Percentiles rank a stretch among this genome's conserved stretches.
These are phyloP conservation scores for Eupithecia exiguata DNA, from an alignment of 2,888 invertebrate species.

Conservation along the genomic window DNA sequence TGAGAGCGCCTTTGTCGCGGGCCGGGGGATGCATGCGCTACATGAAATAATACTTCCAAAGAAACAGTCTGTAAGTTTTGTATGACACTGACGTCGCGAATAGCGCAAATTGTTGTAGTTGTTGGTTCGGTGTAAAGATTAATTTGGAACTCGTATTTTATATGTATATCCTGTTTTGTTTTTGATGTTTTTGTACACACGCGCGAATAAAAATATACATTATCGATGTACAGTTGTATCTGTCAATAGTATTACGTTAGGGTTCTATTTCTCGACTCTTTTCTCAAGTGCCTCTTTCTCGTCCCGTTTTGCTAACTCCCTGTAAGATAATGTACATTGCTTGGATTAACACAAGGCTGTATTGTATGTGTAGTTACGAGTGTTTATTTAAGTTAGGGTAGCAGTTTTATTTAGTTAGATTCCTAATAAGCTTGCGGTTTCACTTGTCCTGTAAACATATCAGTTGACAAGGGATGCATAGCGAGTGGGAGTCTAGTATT, in stretches of 20 bases:
- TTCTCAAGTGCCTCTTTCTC: conserved; percentile 79
- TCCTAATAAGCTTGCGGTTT: conserved; percentile 13
- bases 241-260: conserved; percentile 63
- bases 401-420: conserved; percentile 40
- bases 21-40: conserved; percentile 40
- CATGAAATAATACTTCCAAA: conserved; percentile 76
- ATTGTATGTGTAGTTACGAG: conserved; percentile 57
- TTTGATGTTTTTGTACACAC: conserved; percentile 55
- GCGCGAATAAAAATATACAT: conserved; percentile 50
- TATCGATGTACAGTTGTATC: conserved; percentile 64
- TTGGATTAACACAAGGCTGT: conserved; percentile 73
- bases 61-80: conserved; percentile 70
- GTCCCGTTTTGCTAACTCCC: conserved; percentile 68
- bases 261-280: conserved; percentile 62
- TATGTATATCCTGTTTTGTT: conserved; percentile 73
- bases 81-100: conserved; percentile 59
- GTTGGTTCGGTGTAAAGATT: conserved; percentile 64
- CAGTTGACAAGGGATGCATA: not conserved
- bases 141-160: conserved; percentile 59
- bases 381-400: conserved; percentile 56
- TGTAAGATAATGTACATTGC: conserved; percentile 81
- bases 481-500: conserved; percentile 16
- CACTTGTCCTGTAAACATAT: conserved; percentile 28
- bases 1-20: conserved; percentile 5
- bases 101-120: conserved; percentile 70